A percentile compares a stretch with the other conserved stretches of the same genome.
Conservation (phyloP, 1,140 invertebrate species). For the Aethina tumida region DNA sequence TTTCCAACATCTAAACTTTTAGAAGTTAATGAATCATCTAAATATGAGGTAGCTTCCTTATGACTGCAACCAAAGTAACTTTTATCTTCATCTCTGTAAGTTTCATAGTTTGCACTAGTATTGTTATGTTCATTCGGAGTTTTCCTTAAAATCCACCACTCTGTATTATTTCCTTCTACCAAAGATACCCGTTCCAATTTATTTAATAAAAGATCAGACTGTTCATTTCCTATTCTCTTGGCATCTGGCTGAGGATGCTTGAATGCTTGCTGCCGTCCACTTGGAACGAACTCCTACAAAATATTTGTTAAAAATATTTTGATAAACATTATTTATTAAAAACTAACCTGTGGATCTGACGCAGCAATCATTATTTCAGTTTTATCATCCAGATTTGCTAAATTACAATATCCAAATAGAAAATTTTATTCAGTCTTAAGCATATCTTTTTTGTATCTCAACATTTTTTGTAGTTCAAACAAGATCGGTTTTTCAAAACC, state of each 20-base stretch:
- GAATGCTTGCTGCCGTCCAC: conserved; percentile 68
- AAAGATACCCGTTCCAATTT: conserved; percentile 65
- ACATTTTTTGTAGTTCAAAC: too few relatives aligned
- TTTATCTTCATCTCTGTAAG: conserved; percentile 12
- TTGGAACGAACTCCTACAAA: conserved; percentile 77
- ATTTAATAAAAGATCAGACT: conserved; percentile 49
- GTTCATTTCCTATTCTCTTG: conserved; percentile 33
- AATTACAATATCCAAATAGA: conserved; percentile 11
- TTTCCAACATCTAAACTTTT: conserved; percentile 16
- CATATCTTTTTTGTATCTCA: too few relatives aligned
- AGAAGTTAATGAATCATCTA: conserved; percentile 22
- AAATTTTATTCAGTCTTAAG: too few relatives aligned
- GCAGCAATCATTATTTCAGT: conserved; percentile 67
- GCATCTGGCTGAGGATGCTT: conserved; percentile 55
- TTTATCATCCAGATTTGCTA: conserved; percentile 66
- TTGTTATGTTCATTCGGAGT: conserved; percentile 12
- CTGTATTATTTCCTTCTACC: conserved; percentile 45
- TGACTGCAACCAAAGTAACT: conserved; percentile 14
- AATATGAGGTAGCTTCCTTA: too few relatives aligned
- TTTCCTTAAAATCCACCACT: conserved; percentile 62
- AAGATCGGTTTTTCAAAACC: too few relatives aligned
- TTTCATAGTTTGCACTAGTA: conserved; percentile 13
- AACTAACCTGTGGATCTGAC: conserved; percentile 65
- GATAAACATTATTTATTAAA: conserved; percentile 10
- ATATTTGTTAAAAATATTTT: conserved; percentile 1